Evolutionary conservation across 2,113 vertebrate genomes (phyloP).

Genomic region (Tychaedon coryphoeus): DNA sequence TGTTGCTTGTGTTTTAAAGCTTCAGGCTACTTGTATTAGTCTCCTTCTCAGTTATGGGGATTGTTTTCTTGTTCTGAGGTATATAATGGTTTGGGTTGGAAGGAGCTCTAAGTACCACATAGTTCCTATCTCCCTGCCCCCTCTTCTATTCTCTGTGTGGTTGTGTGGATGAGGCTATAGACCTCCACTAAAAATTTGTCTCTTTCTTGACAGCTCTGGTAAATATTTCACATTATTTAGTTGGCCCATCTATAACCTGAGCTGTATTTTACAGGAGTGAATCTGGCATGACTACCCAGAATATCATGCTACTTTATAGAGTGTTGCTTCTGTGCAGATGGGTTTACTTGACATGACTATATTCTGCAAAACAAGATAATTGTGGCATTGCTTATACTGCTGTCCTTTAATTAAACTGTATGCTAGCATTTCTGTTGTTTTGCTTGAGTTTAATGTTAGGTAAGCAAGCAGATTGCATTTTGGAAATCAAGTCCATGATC

Average conservation of each 20-base stretch:
- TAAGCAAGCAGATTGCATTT: background rate
- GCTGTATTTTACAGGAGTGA: background rate
- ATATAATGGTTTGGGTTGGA: background rate
- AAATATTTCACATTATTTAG: background rate
- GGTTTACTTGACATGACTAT: background rate
- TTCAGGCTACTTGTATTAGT: accelerated
- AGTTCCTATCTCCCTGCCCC: background rate
- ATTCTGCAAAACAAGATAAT: background rate
- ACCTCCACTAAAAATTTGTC: background rate
- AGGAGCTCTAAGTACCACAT: background rate
- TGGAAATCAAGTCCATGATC: background rate
- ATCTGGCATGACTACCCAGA: background rate
- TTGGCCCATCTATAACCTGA: background rate
- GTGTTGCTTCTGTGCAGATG: background rate
- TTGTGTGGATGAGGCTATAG: background rate
- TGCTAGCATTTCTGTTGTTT: background rate
- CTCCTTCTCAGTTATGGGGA: background rate
- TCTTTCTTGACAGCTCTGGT: background rate
- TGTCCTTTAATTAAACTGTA: background rate
- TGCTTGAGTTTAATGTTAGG: background rate
- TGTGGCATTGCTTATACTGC: background rate
- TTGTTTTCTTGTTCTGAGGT: background rate
- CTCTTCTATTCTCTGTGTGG: background rate
- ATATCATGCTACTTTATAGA: background rate
- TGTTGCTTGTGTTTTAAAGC: background rate